Conservation (phyloP, 2,113 vertebrate species). For the Aspidoscelis tigris region DNA sequence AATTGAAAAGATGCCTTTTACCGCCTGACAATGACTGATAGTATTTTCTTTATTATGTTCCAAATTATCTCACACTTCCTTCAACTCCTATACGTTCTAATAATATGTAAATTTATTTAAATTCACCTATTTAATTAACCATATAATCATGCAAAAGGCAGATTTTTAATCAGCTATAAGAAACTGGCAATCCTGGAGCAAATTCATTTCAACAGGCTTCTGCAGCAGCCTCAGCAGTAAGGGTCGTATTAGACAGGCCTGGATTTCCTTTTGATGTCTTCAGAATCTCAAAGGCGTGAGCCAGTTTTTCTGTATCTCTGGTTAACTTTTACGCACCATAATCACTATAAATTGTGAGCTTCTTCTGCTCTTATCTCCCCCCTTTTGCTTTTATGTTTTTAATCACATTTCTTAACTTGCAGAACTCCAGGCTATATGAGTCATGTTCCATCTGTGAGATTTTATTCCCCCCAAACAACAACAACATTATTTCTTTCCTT, state of each 20-base stretch:
- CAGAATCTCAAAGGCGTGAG: conserved; percentile 56
- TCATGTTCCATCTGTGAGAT: conserved; percentile 59
- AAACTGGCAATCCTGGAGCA: background rate
- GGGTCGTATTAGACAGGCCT: background rate
- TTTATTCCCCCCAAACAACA: background rate
- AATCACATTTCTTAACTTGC: conserved; percentile 52
- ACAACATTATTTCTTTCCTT: conserved; percentile 59
- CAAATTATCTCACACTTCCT: background rate
- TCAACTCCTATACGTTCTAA: background rate
- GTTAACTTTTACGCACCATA: conserved; percentile 53
- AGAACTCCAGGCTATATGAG: conserved; percentile 45
- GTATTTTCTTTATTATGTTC: background rate
- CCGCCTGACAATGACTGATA: background rate
- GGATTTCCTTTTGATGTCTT: conserved; percentile 55
- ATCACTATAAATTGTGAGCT: conserved; percentile 52
- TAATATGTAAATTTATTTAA: conserved; percentile 5
- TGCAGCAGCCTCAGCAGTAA: background rate
- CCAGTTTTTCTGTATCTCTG: conserved; percentile 49
- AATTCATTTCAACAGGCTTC: background rate
- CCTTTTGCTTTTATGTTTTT: conserved; percentile 61
- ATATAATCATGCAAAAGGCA: conserved; percentile 5
- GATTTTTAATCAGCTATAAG: conserved; percentile 9
- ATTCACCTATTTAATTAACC: background rate
- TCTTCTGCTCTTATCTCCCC: conserved; percentile 43
- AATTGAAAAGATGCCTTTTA: background rate